These are phyloP conservation scores for Lacerta viridis DNA, from an alignment of 2,797 vertebrate genomes.

Conservation along the genomic window DNA sequence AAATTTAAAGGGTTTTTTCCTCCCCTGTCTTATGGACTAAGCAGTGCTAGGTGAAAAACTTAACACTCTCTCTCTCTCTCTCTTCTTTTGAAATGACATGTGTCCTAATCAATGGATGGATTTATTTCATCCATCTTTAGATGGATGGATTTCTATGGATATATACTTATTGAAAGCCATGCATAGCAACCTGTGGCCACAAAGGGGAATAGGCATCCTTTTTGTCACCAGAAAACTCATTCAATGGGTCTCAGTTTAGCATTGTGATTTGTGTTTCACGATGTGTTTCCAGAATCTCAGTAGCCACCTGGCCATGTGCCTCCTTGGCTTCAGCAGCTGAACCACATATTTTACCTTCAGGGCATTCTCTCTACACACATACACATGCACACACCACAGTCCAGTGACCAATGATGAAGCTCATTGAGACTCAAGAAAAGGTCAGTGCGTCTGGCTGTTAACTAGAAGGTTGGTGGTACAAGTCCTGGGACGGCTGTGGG, in stretches of 20 bases:
- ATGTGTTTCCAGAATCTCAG: too few species aligned
- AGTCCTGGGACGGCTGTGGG: too few species aligned
- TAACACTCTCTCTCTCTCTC: neutral
- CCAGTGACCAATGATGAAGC: neutral
- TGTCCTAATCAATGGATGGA: too few species aligned
- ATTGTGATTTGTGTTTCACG: neutral
- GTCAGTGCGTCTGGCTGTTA: too few species aligned
- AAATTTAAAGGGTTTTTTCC: neutral
- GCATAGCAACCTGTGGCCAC: neutral
- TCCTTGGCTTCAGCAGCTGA: neutral
- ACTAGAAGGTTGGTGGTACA: too few species aligned
- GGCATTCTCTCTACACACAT: neutral
- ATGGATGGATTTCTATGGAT: too few species aligned
- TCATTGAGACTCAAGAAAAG: neutral
- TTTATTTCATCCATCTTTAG: too few species aligned
- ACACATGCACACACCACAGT: too few species aligned
- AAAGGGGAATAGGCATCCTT: too few species aligned
- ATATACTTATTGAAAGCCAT: too few species aligned
- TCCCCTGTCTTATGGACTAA: slow-evolving; percentile 2
- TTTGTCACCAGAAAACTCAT: neutral
- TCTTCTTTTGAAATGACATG: too few species aligned
- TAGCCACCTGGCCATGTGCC: neutral
- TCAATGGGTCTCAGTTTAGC: neutral
- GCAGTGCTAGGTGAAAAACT: neutral
- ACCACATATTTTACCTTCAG: neutral